Evolutionary conservation across 2,888 invertebrate species (phyloP), one percentile per base, ranked within the genome.

Genomic region (Isotomurus palustris): DNA sequence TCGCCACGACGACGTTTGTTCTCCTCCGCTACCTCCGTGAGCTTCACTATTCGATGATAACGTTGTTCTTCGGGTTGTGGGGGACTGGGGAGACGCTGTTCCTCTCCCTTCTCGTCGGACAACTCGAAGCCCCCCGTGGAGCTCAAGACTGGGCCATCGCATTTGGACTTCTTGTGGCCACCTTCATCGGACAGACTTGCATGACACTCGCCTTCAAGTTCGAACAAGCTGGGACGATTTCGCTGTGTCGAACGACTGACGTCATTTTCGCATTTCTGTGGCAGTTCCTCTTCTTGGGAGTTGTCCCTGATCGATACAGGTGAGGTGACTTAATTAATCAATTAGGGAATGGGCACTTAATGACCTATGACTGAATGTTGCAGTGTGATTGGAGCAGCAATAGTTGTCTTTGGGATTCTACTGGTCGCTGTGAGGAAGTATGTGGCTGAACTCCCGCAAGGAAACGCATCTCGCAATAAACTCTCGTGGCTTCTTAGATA

Each of bases 141-240:
- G 1, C 25, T 2, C 35, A 56, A 1, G 56, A 69, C 19, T 66
- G 68, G 66, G 10, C 52, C 5, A 10, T 67, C n/a, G 64, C 62
- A 2, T 44, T 47, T 1, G 56, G 41, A 2, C 78, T 91, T 61
- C 91, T 87, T 40, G 75, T 87, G 50, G 89, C 91, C 72, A 90
- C 90, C 78, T 91, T 91, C 75, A 80, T 87, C 47, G 91, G 91
- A 2, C 92, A 92, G 77, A 89, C 91, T 71, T 78, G 91, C 55
- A 77, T 92, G 29, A 93, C 92, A n/a, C 79, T 90, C 73, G 88
- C 92, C 1, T 77, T 92, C 66, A 91, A 92, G 76, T 81, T 88
- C 76, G 92, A 93, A 73, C 90, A 92, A 76, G 92, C 91, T 5
- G 91, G 92, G 0, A 90, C 91, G 17, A 91, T 92, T 1, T 87